Evolutionary conservation across 2,888 invertebrate genomes (phyloP), one percentile per base, ranked within the genome.

Genomic region (Drosophila ezoana): DNA sequence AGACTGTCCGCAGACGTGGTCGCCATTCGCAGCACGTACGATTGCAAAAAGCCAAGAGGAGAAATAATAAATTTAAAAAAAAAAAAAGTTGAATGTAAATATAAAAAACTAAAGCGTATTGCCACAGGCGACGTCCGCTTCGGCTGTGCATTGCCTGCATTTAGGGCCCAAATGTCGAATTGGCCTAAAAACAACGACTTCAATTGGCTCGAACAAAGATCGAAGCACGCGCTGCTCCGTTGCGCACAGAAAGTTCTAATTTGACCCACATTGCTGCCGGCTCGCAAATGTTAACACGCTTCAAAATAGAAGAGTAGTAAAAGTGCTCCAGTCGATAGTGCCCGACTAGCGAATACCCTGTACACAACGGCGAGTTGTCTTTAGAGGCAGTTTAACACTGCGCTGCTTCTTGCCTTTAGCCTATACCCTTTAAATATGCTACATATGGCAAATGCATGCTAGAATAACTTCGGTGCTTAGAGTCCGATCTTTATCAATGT

Each of bases 211-310:
- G 11, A 41, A 41, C 28, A 11, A 37, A 60, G 28, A 57, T 53
- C 52, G 49, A 32, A 53, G 33, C 58, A 60, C 35, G 45, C 54
- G 53, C 51, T 18, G 74, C 74, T 59, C 52, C 20, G 40, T 41
- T 64, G 63, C 37, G 41, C 66, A 59, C 77, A 52, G 71, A 78
- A 78, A 77, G 71, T 78, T 78, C 77, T 78, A 48, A 65, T 56
- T 60, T 74, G 78, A 66, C 77, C 77, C 71, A 78, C 44, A 74
- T 76, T n/a, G 38, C 14, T 20, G 44, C 11, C 37, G 51, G 47
- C 45, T 53, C 9, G 49, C 40, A 45, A 72, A 72, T 57, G 40
- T 52, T 28, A 64, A 28, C 60, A 65, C 57, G 72, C 65, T 57
- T 52, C 51, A 35, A 14, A 13, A 4, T 23, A 14, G 8, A 2